Percentiles rank a stretch among this genome's conserved stretches.
Evolutionary conservation across 2,797 vertebrate species (phyloP).

Genomic region (Bovichtus variegatus): DNA sequence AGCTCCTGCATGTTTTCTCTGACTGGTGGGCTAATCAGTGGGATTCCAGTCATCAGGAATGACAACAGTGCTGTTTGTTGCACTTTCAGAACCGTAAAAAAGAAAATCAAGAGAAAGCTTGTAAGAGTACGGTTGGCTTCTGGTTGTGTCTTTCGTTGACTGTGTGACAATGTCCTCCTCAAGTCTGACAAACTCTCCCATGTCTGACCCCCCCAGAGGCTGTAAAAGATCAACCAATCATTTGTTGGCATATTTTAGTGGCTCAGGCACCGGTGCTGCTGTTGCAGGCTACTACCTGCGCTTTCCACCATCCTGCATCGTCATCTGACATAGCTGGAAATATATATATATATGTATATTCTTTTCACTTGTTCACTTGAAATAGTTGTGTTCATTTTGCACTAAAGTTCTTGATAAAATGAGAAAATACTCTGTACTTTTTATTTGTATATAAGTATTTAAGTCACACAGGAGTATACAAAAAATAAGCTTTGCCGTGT

Average conservation of each 20-base stretch:
- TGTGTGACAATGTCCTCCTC: conserved; percentile 23
- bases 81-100: conserved; percentile 22
- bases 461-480: too few relatives aligned
- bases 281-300: too few relatives aligned
- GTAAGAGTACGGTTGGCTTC: background rate
- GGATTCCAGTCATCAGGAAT: background rate
- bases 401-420: too few relatives aligned
- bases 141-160: conserved; percentile 6
- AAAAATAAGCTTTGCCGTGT: too few relatives aligned
- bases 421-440: too few relatives aligned
- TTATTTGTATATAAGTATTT: too few relatives aligned
- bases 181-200: conserved; percentile 29
- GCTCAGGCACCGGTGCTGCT: conserved; percentile 35
- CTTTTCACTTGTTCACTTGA: too few relatives aligned
- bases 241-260: conserved; percentile 62
- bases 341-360: too few relatives aligned
- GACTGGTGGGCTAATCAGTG: background rate
- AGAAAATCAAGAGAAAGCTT: background rate
- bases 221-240: conserved; percentile 34
- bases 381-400: too few relatives aligned
- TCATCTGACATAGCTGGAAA: conserved; percentile 37
- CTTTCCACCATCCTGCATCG: conserved; percentile 36
- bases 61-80: background rate
- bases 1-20: conserved; percentile 20
- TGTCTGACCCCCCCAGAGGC: conserved; percentile 25